A percentile compares a stretch with the other conserved stretches of the same genome.
Evolutionary conservation across 1,140 invertebrate genomes (phyloP).

Genomic region (Yoshiicerus persimilis): DNA sequence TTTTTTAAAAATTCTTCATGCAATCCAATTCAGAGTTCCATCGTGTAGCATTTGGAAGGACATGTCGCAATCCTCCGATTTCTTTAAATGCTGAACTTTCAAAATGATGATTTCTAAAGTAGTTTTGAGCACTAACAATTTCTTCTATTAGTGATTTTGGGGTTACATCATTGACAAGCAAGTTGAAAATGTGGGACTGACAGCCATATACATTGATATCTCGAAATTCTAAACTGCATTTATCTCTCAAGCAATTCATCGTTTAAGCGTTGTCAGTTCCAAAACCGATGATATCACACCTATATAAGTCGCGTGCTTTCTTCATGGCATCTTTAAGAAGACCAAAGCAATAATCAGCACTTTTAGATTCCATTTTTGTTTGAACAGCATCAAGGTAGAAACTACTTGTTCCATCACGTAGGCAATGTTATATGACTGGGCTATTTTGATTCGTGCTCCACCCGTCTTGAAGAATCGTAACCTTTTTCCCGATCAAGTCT

Average conservation of each 20-base stretch:
- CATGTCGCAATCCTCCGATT: background rate
- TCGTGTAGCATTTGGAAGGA: background rate
- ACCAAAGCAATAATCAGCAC: background rate
- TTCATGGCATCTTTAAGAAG: background rate
- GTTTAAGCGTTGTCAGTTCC: conserved; percentile 21
- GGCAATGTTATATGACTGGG: background rate
- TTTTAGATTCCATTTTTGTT: background rate
- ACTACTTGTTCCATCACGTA: background rate
- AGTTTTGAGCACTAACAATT: background rate
- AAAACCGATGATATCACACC: background rate
- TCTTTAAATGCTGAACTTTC: background rate
- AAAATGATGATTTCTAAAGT: conserved; percentile 21
- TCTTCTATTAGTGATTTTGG: background rate
- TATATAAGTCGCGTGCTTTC: background rate
- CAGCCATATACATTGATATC: conserved; percentile 6
- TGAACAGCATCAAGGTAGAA: background rate
- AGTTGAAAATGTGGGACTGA: background rate
- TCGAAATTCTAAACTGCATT: background rate
- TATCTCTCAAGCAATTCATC: background rate
- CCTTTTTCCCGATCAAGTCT: background rate
- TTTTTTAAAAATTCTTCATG: background rate
- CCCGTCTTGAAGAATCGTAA: background rate
- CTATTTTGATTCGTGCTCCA: background rate
- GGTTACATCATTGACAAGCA: background rate
- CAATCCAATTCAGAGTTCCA: conserved; percentile 30